Evolutionary conservation across 1,140 invertebrate species (phyloP).

Genomic region (Riptortus pedestris): DNA sequence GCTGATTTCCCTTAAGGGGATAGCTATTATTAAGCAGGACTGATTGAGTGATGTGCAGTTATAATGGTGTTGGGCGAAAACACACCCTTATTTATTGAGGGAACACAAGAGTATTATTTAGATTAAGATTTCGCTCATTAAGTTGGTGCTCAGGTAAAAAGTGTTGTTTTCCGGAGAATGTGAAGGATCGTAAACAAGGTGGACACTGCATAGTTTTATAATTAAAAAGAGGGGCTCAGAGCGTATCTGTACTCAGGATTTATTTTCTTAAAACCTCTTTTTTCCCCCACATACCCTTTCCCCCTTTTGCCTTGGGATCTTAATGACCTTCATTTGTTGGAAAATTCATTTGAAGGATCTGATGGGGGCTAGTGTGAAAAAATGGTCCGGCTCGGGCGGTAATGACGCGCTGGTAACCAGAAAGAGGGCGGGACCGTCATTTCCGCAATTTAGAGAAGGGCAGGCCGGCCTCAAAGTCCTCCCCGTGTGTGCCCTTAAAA

Average conservation of each 20-base stretch:
- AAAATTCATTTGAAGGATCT: conserved; percentile 19
- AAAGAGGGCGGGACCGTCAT: conserved; percentile 9
- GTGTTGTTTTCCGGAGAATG: not conserved
- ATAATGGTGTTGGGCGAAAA: no score
- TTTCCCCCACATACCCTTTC: not conserved
- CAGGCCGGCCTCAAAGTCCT: conserved; percentile 9
- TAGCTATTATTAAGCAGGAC: no score
- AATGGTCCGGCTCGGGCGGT: not conserved
- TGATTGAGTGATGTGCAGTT: no score
- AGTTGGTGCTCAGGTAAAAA: no score
- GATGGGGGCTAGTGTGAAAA: conserved; percentile 18
- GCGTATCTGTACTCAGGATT: not conserved
- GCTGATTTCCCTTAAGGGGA: no score
- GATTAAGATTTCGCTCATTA: no score
- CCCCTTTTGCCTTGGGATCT: conserved; percentile 16
- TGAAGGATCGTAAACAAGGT: not conserved
- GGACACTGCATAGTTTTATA: not conserved
- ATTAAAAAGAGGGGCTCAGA: not conserved
- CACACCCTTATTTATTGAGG: no score
- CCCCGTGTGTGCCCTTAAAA: conserved; percentile 1
- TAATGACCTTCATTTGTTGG: conserved; percentile 18
- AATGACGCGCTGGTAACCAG: conserved; percentile 14
- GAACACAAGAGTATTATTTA: no score
- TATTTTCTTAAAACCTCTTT: conserved; percentile 12
- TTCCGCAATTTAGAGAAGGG: conserved; percentile 13